phyloP scores from a whole-genome alignment of 2,797 vertebrate species.

The Cyprinodon diabolis region DNA sequence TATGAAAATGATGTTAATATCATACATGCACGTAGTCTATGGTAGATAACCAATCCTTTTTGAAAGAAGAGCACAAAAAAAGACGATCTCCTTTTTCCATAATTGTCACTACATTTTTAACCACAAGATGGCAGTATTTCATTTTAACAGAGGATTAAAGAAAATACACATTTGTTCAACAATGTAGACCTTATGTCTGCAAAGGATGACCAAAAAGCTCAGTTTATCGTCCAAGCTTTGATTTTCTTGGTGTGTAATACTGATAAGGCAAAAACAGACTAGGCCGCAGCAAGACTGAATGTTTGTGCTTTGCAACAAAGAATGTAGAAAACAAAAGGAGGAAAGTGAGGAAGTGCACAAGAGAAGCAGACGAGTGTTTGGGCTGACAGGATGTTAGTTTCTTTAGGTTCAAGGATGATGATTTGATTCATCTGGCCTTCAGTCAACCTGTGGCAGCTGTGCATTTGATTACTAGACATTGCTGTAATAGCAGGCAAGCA shows the following conservation, averaged over 20 bases:
- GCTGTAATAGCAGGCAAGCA: not conserved
- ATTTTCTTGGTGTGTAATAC: not conserved
- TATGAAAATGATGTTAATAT: not conserved
- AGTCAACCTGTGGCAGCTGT: not conserved
- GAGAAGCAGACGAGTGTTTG: not conserved
- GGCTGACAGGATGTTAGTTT: not conserved
- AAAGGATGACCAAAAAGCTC: not conserved
- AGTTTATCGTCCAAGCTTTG: not conserved
- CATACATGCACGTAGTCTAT: not conserved
- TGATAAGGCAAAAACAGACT: not conserved
- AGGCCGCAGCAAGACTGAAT: not conserved
- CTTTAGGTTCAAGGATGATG: not conserved
- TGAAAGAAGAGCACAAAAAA: too few species aligned
- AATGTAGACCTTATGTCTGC: not conserved
- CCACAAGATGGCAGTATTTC: conserved; percentile 17
- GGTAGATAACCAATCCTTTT: not conserved
- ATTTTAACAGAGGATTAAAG: not conserved
- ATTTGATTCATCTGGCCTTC: not conserved
- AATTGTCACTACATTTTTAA: not conserved
- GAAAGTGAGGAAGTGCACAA: not conserved
- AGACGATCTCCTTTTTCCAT: too few species aligned
- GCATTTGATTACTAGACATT: not conserved
- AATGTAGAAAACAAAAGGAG: conserved; percentile 3
- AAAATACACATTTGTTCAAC: not conserved
- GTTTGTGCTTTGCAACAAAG: not conserved